phyloP scores from a whole-genome alignment of 2,113 vertebrate genomes.

The mouse (Mus musculus) region GRCm39 chr3:120904501-120905000 shows the following conservation, averaged over 20 bases:
- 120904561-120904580: constrained; percentile 1
- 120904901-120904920: constrained; percentile 61
- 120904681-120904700: not conserved
- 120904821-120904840: not conserved
- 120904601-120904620: not conserved
- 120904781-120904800: not conserved
- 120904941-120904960: not conserved
- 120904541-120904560: constrained; percentile 32
- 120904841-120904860: not conserved
- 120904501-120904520: not conserved
- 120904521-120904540: constrained; percentile 25
- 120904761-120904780: constrained; percentile 29
- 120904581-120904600: not conserved
- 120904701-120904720: not conserved
- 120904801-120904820: not conserved
- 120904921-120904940: not conserved
- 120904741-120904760: not conserved
- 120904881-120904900: constrained; percentile 43
- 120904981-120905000: constrained; percentile 74
- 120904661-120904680: not conserved
- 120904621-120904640: not conserved
- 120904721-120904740: not conserved
- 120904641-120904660: not conserved
- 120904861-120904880: constrained; percentile 55
- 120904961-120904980: constrained; percentile 75